Percentiles rank a stretch among this genome's conserved stretches.
Conservation (phyloP, 2,113 vertebrate genomes). For the Strix uralensis region DNA sequence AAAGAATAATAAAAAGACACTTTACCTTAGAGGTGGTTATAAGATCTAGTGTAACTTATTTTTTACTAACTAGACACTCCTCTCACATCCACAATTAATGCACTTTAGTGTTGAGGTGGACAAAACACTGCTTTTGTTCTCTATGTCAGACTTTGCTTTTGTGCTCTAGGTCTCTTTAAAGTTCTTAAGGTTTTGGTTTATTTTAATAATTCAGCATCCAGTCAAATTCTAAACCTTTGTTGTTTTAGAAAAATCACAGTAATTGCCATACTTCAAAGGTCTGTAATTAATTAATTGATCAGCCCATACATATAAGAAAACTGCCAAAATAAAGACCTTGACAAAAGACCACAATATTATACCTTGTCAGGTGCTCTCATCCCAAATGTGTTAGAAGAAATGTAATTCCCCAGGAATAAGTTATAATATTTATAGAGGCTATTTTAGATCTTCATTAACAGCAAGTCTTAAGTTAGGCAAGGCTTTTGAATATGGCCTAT, state of each 20-base stretch:
- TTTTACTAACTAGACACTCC: not conserved
- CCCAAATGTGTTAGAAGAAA: not conserved
- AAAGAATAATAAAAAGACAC: not conserved
- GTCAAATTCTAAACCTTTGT: not conserved
- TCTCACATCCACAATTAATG: not conserved
- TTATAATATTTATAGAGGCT: not conserved
- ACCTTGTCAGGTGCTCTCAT: not conserved
- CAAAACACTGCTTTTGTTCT: not conserved
- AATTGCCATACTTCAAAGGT: not conserved
- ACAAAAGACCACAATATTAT: not conserved
- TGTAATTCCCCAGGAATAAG: not conserved
- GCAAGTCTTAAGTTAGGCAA: not conserved
- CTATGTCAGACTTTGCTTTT: not conserved
- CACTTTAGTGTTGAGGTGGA: not conserved
- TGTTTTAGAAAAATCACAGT: not conserved
- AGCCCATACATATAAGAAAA: not conserved
- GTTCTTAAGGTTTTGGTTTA: not conserved
- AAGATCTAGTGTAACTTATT: not conserved
- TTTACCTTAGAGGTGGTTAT: not conserved
- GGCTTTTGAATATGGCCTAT: not conserved
- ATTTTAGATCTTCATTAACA: not conserved
- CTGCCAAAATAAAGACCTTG: not conserved
- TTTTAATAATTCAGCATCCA: not conserved
- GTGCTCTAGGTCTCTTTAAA: not conserved
- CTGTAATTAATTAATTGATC: not conserved